These are phyloP conservation scores for Marmota flaviventris DNA, from an alignment of 2,113 vertebrate species.

Conservation along the genomic window DNA sequence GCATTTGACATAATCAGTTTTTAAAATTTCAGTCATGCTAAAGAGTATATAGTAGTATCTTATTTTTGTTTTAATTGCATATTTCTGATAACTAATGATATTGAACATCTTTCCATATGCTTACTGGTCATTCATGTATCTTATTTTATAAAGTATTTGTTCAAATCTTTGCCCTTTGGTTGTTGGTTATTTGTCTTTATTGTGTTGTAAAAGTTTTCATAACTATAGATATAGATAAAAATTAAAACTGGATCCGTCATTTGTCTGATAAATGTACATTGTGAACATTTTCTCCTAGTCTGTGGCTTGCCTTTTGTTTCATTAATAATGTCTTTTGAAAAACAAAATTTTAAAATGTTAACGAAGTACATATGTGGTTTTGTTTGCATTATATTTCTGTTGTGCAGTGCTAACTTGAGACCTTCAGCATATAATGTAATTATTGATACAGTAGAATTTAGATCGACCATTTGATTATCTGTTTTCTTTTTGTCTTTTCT, in stretches of 20 bases:
- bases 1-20: not conserved
- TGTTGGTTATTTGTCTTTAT: conserved; percentile 18
- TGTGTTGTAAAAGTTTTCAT: not conserved
- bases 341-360: not conserved
- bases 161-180: conserved; percentile 3
- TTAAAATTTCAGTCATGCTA: not conserved
- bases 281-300: conserved; percentile 29
- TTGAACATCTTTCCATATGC: conserved; percentile 7
- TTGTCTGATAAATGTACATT: not conserved
- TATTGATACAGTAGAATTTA: not conserved
- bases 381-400: not conserved
- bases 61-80: conserved; percentile 53
- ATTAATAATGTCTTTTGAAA: not conserved
- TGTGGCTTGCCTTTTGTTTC: not conserved
- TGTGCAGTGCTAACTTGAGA: not conserved
- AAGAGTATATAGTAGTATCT: not conserved
- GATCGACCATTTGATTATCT: not conserved
- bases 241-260: not conserved
- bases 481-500: not conserved
- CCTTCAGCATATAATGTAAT: not conserved
- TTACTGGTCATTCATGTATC: not conserved
- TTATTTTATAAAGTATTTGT: conserved; percentile 1
- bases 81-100: not conserved
- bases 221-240: too few relatives aligned
- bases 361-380: not conserved